Conservation (phyloP, 2,888 invertebrate species). For the Phalera bucephala region DNA sequence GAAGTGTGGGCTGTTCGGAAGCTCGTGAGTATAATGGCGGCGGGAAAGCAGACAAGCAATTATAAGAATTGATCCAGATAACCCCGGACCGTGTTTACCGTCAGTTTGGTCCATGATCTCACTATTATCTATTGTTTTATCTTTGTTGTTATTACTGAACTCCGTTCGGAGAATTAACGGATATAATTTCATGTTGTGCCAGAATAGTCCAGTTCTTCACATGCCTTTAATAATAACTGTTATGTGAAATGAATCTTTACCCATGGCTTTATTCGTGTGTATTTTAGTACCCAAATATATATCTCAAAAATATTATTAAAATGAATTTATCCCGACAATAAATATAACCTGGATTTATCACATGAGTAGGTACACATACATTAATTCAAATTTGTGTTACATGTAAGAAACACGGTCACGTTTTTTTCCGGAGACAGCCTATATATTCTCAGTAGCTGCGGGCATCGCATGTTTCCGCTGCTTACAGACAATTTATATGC, state of each 20-base stretch:
- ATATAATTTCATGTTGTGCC: slow-evolving; percentile 11
- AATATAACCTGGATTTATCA: too few species aligned
- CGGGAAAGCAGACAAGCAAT: slow-evolving; percentile 41
- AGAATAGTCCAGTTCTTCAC: neutral
- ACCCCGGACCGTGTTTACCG: slow-evolving; percentile 58
- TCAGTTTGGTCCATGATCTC: slow-evolving; percentile 34
- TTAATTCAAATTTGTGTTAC: too few species aligned
- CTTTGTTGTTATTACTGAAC: slow-evolving; percentile 39
- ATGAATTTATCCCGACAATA: too few species aligned
- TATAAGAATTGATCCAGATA: slow-evolving; percentile 57
- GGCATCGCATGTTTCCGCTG: too few species aligned
- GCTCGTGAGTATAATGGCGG: slow-evolving; percentile 39
- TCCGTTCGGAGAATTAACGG: slow-evolving; percentile 25
- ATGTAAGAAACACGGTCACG: neutral
- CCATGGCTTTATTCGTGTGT: too few species aligned
- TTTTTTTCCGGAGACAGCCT: neutral
- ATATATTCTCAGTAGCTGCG: neutral
- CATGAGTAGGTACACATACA: too few species aligned
- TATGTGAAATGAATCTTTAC: too few species aligned
- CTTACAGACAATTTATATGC: neutral
- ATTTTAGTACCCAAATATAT: too few species aligned
- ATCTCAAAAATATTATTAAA: too few species aligned
- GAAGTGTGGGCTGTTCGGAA: slow-evolving; percentile 40
- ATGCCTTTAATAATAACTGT: neutral
- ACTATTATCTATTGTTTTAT: slow-evolving; percentile 46